Evolutionary conservation across 2,797 vertebrate species (phyloP), one percentile per base, ranked within the genome.

Genomic region (Myotis pilosus): DNA sequence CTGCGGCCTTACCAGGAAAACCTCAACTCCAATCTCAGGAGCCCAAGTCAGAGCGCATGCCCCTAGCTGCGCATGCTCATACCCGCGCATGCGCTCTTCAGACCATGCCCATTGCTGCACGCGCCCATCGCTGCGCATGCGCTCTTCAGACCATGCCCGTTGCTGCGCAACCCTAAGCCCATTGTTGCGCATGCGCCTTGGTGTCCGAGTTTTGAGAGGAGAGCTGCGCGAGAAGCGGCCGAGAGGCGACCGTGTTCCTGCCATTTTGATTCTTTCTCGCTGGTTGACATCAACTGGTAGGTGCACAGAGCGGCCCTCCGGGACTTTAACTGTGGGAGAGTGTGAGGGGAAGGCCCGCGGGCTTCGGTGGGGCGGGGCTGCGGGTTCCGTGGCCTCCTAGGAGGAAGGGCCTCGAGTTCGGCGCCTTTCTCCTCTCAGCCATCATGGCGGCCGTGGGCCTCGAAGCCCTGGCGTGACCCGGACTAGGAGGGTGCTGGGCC

Each of bases 191-290:
- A 72, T 49, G 53, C 11, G 28, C 64, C 2, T 62, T 69, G 28
- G 28, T 28, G 28, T 62, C 64, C 0, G 20, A 0, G 1, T 38
- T n/a, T n/a, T 62, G 41, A 0, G 11, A 0, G 7, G 20, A 12
- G 33, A 51, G 28, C 8, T 17, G 44, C 5, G 51, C 2, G 1
- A 44, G 41, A 44, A 2, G 41, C 9, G 41, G 6, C 6, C 8
- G 41, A 0, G 23, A 19, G 22, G 55, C 8, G 0, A 8, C 20
- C 0, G 25, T 2, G 3, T 36, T 47, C 22, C 20, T 33, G 15
- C 41, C 8, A 1, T 33, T 23, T 66, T 20, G 10, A 23, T 23
- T 74, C 19, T 36, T 90, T 80, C 75, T 66, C 0, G 0, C n/a
- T 17, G 1, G 11, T 8, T 33, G 60, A 76, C 17, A 12, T 6